Base-by-base conservation (phyloP, 2,888 invertebrate genomes). In the Macaria notata region DNA sequence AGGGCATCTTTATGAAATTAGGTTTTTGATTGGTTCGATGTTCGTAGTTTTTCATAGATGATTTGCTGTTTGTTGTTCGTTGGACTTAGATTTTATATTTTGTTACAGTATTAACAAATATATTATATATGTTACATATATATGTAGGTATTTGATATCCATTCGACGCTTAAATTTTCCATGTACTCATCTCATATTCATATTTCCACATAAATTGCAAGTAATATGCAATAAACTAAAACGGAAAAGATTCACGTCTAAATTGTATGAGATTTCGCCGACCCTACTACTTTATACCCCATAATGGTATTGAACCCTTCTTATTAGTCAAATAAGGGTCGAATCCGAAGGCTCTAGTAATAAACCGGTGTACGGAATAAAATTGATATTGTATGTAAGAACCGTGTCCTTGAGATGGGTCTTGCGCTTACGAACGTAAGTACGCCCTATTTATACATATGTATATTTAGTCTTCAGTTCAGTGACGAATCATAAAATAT, bases 281-380 rank as follows among this genome's bases (percentile, higher is more conserved):
- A 59, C 54, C 57, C 50, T 59, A 57, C 55, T 62, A 61, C 54
- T 62, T 62, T 63, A 62, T 63, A 56, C 49, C 48, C 56, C 59
- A 59, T 65, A 65, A 63, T 63, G 60, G 55, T 62, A 66, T 62
- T 63, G 65, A 57, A 62, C 63, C 65, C 61, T 61, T 65, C 58
- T 63, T 66, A 66, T 66, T 66, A 64, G 65, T 66, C 63, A 64
- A 66, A 65, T 63, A 65, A 59, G 65, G 63, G 63, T 54, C 44
- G 58, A 59, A 50, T 57, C 54, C 56, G 38, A 51, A 39, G 56
- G 31, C 36, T 54, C n/a, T 39, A 44, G 54, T 56, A 61, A 60
- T 60, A 63, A 62, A 62, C 51, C 52, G 54, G 49, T 55, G 54
- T 56, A 49, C 43, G 49, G 49, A 59, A 56, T 59, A 48, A 49